Evolutionary conservation across 2,113 vertebrate species (phyloP).

Genomic region (Chinchilla lanigera): DNA sequence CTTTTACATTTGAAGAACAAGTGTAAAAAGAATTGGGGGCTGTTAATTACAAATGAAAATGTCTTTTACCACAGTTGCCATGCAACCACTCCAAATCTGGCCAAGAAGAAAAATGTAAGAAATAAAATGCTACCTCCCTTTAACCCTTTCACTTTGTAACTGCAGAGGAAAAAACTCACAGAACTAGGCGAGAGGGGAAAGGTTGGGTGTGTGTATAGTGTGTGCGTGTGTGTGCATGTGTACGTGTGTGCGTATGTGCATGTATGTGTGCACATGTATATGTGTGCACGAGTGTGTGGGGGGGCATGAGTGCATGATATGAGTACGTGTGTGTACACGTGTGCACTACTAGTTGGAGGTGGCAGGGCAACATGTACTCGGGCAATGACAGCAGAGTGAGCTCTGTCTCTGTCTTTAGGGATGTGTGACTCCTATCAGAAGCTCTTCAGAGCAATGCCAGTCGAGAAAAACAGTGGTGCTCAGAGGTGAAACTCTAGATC

Average conservation of each 20-base stretch:
- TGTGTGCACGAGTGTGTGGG: not conserved
- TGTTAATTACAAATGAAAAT: slow-evolving; percentile 12
- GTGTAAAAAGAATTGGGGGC: not conserved
- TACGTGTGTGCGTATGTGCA: not conserved
- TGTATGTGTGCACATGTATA: not conserved
- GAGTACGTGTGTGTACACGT: too few relatives aligned
- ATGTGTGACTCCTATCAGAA: not conserved
- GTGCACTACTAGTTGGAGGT: not conserved
- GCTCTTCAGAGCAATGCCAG: not conserved
- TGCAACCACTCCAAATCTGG: not conserved
- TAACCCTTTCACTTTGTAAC: not conserved
- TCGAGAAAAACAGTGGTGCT: not conserved
- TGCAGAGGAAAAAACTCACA: not conserved
- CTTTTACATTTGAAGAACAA: slow-evolving; percentile 55
- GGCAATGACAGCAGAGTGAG: not conserved
- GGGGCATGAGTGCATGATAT: too few relatives aligned
- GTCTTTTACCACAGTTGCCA: not conserved
- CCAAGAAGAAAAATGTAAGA: not conserved
- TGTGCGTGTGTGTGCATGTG: not conserved
- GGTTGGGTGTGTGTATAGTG: not conserved
- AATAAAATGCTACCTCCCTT: not conserved
- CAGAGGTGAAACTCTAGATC: not conserved
- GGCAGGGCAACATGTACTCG: not conserved
- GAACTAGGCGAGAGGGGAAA: not conserved
- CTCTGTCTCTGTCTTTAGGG: not conserved